These are phyloP conservation scores for Diachrysia chrysitis DNA, from an alignment of 2,888 invertebrate genomes.

Conservation along the genomic window DNA sequence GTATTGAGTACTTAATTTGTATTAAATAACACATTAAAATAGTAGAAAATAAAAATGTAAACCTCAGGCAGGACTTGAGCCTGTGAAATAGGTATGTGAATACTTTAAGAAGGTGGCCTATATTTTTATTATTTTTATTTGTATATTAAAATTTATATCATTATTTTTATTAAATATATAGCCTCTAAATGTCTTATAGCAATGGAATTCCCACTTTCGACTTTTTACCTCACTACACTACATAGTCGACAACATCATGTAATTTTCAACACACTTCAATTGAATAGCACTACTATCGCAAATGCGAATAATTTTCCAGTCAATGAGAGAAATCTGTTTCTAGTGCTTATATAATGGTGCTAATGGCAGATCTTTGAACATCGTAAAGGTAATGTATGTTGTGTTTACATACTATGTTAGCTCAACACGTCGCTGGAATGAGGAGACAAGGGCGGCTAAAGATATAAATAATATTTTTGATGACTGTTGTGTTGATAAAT, in stretches of 20 bases:
- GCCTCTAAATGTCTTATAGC: too few species aligned
- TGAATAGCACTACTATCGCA: neutral
- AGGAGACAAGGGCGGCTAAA: neutral
- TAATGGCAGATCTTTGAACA: neutral
- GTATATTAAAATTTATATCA: too few species aligned
- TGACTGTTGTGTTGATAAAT: neutral
- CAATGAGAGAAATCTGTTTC: neutral
- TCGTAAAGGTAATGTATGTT: neutral
- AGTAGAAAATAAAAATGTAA: too few species aligned
- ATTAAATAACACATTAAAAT: too few species aligned
- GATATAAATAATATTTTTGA: neutral
- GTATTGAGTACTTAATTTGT: too few species aligned
- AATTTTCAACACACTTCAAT: neutral
- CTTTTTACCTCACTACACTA: too few species aligned
- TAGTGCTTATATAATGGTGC: slow-evolving; percentile 1
- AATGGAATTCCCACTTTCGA: too few species aligned
- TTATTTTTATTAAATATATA: too few species aligned
- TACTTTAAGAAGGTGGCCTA: too few species aligned
- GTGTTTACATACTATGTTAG: neutral
- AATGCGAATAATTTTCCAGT: slow-evolving; percentile 1
- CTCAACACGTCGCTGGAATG: neutral
- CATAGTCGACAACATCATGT: neutral
- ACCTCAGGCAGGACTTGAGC: too few species aligned
- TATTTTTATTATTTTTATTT: too few species aligned
- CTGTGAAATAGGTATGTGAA: too few species aligned